Evolutionary conservation across 2,797 vertebrate species (phyloP).

Genomic region (Artibeus lituratus): DNA sequence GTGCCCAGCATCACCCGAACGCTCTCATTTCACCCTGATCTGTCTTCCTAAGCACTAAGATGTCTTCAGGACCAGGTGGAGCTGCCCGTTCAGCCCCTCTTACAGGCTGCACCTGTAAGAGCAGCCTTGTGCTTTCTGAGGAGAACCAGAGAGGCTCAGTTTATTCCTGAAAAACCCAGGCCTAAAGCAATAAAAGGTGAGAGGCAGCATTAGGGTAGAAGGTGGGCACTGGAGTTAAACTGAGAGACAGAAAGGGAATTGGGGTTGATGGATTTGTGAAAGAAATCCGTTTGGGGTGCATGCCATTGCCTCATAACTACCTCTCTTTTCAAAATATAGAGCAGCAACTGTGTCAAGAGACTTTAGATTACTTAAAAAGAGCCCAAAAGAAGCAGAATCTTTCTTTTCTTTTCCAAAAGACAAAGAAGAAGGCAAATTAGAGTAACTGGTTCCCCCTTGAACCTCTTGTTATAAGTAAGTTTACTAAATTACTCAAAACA

Average conservation of each 20-base stretch:
- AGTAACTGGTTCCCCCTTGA: background rate
- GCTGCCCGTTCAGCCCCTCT: background rate
- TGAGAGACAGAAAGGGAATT: background rate
- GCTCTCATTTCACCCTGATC: background rate
- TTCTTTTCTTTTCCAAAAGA: background rate
- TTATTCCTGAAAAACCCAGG: background rate
- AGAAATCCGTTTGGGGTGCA: background rate
- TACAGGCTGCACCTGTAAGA: no score
- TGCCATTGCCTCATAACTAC: background rate
- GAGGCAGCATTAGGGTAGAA: background rate
- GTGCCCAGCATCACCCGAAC: background rate
- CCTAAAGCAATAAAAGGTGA: constrained; percentile 41
- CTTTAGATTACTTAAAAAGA: background rate
- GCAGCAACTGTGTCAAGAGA: background rate
- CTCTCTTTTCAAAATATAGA: background rate
- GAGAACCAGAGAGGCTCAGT: background rate
- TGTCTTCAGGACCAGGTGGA: background rate
- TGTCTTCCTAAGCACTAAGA: background rate
- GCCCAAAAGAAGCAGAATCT: background rate
- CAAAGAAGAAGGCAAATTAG: background rate
- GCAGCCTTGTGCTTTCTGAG: background rate
- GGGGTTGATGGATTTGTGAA: background rate
- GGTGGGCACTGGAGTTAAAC: background rate
- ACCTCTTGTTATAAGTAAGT: background rate
- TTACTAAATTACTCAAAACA: background rate